Evolutionary conservation across 2,113 vertebrate species (phyloP).

Genomic region (Phaetusa simplex): DNA sequence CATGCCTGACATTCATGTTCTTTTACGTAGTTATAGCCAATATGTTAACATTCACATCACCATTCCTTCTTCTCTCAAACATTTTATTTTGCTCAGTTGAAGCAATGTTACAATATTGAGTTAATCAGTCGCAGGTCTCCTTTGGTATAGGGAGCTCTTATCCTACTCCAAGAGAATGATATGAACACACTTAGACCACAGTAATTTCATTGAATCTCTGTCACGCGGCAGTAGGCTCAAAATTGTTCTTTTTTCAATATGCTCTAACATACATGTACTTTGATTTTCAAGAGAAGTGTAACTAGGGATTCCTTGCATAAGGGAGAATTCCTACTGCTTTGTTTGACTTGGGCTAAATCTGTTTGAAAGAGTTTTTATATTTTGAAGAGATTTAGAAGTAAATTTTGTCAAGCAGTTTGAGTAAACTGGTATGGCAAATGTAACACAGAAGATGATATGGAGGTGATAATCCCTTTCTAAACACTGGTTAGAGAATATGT

Average conservation of each 20-base stretch:
- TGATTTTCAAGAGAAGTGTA: background rate
- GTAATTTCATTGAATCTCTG: background rate
- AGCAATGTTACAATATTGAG: background rate
- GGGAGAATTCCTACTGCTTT: background rate
- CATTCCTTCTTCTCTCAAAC: background rate
- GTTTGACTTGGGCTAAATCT: background rate
- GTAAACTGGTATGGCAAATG: background rate
- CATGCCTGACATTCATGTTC: background rate
- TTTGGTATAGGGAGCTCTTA: background rate
- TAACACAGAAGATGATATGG: background rate
- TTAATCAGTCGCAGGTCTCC: background rate
- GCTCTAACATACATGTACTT: background rate
- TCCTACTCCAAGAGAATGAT: background rate
- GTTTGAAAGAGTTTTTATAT: background rate
- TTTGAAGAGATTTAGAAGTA: background rate
- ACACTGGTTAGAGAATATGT: background rate
- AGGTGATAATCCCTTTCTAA: background rate
- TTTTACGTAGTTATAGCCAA: background rate
- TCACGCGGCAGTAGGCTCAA: background rate
- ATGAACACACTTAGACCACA: background rate
- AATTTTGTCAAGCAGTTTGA: background rate
- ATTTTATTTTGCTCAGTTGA: background rate
- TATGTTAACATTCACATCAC: background rate
- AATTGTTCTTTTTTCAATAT: background rate
- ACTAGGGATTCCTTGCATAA: background rate